Conservation (phyloP, 2,888 invertebrate genomes). For the Dysmachus trigonus region DNA sequence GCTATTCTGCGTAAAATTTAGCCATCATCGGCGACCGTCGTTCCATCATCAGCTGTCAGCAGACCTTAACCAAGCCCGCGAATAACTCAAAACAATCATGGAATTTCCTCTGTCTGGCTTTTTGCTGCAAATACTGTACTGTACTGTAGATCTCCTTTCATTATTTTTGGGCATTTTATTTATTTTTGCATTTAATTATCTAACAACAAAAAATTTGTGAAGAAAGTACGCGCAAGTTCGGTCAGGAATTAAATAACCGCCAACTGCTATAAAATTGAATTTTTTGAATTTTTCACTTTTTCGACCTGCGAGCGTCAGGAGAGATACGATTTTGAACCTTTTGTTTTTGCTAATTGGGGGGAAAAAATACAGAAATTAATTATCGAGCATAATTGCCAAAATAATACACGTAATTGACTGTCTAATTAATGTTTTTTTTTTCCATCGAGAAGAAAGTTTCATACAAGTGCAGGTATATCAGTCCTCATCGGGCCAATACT, state of each 20-base stretch:
- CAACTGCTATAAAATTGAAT: neutral
- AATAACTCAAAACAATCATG: neutral
- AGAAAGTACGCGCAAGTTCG: neutral
- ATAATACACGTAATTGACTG: neutral
- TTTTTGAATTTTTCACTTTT: neutral
- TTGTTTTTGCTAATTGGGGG: neutral
- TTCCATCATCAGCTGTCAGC: neutral
- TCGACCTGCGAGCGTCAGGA: neutral
- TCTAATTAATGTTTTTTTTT: neutral
- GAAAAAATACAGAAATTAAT: neutral
- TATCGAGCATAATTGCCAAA: neutral
- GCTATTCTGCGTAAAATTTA: neutral
- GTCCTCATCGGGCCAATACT: neutral
- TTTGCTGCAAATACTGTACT: too few relatives aligned
- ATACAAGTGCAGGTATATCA: neutral
- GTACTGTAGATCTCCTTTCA: neutral
- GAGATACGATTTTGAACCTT: neutral
- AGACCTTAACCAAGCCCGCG: neutral
- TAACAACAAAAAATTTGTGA: neutral
- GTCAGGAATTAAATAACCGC: neutral
- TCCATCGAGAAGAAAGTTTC: neutral
- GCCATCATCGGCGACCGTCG: neutral
- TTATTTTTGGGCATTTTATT: neutral
- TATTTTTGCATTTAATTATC: neutral
- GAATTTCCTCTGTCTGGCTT: neutral